Percentiles rank a stretch among this genome's conserved stretches.
Evolutionary conservation across 2,113 vertebrate genomes (phyloP).

Genomic region (Callipepla californica): DNA sequence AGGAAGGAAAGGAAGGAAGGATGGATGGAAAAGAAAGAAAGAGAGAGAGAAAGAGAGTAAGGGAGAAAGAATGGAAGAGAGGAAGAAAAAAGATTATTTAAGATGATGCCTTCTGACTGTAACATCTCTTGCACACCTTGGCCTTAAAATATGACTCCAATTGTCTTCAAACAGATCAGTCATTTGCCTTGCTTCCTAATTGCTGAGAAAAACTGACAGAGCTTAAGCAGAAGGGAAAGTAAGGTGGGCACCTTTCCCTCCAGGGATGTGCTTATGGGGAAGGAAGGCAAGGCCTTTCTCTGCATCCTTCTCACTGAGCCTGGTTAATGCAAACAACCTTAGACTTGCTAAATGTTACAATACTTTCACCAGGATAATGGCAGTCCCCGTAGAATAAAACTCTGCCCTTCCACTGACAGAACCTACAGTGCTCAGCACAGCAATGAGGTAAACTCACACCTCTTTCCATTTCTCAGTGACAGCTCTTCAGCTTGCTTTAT

Average conservation of each 20-base stretch:
- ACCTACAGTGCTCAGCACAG: fast-evolving
- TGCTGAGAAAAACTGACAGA: constrained; percentile 32
- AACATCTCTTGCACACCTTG: neutral
- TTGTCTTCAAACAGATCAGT: neutral
- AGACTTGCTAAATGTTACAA: neutral
- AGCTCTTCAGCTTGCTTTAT: neutral
- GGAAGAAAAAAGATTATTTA: neutral
- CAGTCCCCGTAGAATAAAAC: neutral
- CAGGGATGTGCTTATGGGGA: neutral
- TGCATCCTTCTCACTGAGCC: neutral
- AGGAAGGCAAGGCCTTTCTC: neutral
- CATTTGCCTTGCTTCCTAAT: constrained; percentile 20
- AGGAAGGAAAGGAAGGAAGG: neutral
- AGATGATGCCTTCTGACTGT: neutral
- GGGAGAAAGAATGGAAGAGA: neutral
- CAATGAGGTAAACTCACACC: neutral
- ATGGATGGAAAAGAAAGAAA: neutral
- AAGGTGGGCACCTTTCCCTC: neutral
- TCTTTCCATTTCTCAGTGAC: fast-evolving
- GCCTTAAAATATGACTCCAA: neutral
- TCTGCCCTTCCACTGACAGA: neutral
- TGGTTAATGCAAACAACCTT: neutral
- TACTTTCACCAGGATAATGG: neutral
- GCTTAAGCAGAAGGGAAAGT: neutral
- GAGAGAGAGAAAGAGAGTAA: neutral